Percentiles rank a stretch among this genome's conserved stretches.
These are phyloP conservation scores for Coregonus ussuriensis DNA, from an alignment of 2,797 vertebrate genomes.

Conservation along the genomic window DNA sequence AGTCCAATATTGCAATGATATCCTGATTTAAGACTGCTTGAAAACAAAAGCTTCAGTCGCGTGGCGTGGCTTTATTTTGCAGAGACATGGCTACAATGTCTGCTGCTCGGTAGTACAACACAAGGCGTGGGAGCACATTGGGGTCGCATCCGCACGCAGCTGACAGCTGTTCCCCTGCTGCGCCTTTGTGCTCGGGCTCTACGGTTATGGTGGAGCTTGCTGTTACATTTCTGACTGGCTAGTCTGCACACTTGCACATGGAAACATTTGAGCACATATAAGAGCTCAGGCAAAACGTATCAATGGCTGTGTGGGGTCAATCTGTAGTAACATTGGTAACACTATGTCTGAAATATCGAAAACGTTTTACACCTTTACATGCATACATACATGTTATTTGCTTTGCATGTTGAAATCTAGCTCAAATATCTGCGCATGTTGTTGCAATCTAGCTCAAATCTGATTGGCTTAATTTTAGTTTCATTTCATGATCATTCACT, in stretches of 20 bases:
- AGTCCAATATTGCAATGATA: not conserved
- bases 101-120: not conserved
- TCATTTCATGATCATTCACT: not conserved
- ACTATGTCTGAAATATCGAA: not conserved
- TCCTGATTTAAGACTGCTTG: not conserved
- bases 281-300: not conserved
- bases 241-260: not conserved
- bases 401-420: not conserved
- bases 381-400: not conserved
- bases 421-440: not conserved
- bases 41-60: slow-evolving; percentile 4
- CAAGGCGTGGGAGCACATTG: not conserved
- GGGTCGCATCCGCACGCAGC: slow-evolving; percentile 3
- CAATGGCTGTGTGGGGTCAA: not conserved
- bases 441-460: not conserved
- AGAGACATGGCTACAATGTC: not conserved
- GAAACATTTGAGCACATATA: not conserved
- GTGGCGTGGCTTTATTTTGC: slow-evolving; percentile 4
- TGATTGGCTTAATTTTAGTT: not conserved
- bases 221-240: not conserved
- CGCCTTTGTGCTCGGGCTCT: not conserved
- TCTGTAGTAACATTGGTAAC: not conserved
- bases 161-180: slow-evolving; percentile 25
- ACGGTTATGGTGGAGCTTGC: not conserved
- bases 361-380: not conserved